Base-by-base conservation (phyloP, 2,888 invertebrate species). In the Melanophora roralis region DNA sequence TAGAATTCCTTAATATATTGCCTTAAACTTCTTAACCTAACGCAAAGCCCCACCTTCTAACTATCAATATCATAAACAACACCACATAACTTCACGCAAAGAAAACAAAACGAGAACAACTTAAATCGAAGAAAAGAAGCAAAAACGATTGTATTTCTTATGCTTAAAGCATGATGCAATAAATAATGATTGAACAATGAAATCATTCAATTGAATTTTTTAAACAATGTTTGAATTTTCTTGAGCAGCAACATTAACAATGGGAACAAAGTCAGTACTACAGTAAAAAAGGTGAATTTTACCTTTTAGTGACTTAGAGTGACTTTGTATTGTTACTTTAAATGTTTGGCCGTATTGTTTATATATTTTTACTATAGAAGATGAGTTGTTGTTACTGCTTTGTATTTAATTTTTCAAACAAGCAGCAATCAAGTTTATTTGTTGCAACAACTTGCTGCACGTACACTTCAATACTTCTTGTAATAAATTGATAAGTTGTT, bases 121-220 rank as follows among this genome's bases (percentile, higher is more conserved):
- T 12, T 3, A 16, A 49, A 47, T n/a, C 16, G 23, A 11, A 38
- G 43, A 67, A 45, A 43, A 9, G 45, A 45, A 62, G 19, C 40
- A 57, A 47, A 51, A 64, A 69, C 65, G 53, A 68, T 67, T 69
- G 51, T 62, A 76, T 69, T 14, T 64, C 12, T 51, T 23, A 16
- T 34, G 8, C n/a, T 55, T 27, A 32, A 65, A 38, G 59, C 53
- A 73, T 59, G 65, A 73, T 59, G 65, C 69, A 69, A 47, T 65
- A 51, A 67, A 72, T 62, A 73, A 59, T 71, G 49, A 59, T 27
- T 75, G 71, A 72, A 51, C 62, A 64, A 51, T 76, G 53, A 71
- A 82, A 73, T 74, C 76, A 80, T 81, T 60, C 78, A 79, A 83
- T 78, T 78, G 80, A 79, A 77, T 75, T 69, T 51, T 64, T 27